Evolutionary conservation across 2,888 invertebrate genomes (phyloP).

Genomic region (Philopedon plagiatum): DNA sequence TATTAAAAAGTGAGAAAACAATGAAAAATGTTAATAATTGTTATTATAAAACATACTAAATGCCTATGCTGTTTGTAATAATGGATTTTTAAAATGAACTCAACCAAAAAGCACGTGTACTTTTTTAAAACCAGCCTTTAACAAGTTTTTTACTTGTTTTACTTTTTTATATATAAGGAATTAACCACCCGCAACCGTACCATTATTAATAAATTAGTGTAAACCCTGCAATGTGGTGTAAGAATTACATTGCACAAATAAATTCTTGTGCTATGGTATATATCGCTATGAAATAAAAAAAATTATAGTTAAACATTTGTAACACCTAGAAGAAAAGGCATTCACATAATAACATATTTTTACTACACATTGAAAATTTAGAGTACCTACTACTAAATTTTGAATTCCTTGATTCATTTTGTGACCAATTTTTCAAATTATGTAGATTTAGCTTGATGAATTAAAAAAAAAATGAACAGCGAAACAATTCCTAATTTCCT

Average conservation of each 20-base stretch:
- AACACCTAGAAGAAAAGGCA: too few relatives aligned
- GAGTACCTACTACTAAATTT: too few relatives aligned
- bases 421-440: background rate
- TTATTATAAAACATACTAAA: background rate
- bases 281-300: too few relatives aligned
- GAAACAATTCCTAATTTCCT: constrained; percentile 2
- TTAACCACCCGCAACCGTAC: background rate
- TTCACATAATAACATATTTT: too few relatives aligned
- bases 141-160: background rate
- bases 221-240: too few relatives aligned
- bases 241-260: too few relatives aligned
- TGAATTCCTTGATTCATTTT: too few relatives aligned
- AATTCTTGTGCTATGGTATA: too few relatives aligned
- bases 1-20: constrained; percentile 25
- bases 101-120: constrained; percentile 3
- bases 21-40: constrained; percentile 27
- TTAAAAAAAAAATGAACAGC: background rate
- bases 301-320: too few relatives aligned
- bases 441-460: background rate
- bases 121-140: background rate
- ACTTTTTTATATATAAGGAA: background rate
- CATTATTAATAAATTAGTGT: background rate
- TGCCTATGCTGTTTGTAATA: background rate
- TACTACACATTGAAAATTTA: too few relatives aligned
- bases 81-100: background rate